These are phyloP conservation scores for Lochmaea crataegi DNA, from an alignment of 2,888 invertebrate genomes.

Conservation along the genomic window DNA sequence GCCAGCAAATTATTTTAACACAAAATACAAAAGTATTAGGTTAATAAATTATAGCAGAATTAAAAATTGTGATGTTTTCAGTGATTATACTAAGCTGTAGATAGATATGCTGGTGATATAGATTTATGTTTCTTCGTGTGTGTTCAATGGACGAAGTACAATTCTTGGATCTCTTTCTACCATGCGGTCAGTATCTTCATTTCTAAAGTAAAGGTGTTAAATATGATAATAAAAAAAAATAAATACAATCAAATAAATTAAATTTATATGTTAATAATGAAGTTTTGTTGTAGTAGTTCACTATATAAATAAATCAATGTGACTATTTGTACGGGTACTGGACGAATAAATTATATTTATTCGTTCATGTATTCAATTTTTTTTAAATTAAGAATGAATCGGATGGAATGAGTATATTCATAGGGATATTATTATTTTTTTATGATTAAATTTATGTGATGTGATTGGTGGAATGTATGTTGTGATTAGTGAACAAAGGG, in stretches of 20 bases:
- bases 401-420: too few relatives aligned
- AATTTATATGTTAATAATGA: neutral
- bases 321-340: too few relatives aligned
- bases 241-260: neutral
- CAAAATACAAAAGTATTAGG: neutral
- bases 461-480: too few relatives aligned
- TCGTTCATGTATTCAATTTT: too few relatives aligned
- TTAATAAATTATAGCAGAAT: neutral
- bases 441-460: too few relatives aligned
- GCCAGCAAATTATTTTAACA: neutral
- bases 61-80: neutral
- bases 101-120: too few relatives aligned
- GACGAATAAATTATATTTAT: too few relatives aligned
- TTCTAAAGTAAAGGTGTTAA: slow-evolving; percentile 50
- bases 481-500: too few relatives aligned
- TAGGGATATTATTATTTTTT: too few relatives aligned
- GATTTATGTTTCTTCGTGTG: slow-evolving; percentile 67
- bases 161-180: slow-evolving; percentile 78
- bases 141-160: slow-evolving; percentile 73
- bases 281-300: too few relatives aligned
- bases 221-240: neutral
- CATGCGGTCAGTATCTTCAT: slow-evolving; percentile 81
- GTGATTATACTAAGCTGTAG: slow-evolving; percentile 8
- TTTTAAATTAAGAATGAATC: too few relatives aligned
- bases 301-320: too few relatives aligned